Evolutionary conservation across 2,797 vertebrate genomes (phyloP), one percentile per base, ranked within the genome.

Genomic region (Hypotaenidia okinawae): DNA sequence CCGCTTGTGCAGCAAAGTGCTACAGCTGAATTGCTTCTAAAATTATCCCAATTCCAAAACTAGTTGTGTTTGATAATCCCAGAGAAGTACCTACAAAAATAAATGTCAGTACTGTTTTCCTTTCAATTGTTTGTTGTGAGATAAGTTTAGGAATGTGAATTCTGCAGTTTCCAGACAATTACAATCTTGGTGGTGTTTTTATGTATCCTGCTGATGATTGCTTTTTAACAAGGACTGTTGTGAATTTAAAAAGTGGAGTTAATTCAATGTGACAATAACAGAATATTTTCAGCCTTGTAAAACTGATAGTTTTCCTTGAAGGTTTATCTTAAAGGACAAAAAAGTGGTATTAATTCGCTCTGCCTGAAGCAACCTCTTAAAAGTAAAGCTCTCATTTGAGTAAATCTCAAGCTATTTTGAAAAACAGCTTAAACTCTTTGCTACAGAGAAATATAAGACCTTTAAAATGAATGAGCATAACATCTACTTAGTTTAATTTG

Each of bases 81-180:
- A 78, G 64, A 87, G 58, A 95, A 87, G 77, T 54, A 63, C 5
- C 30, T 49, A 68, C 23, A 52, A 69, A 90, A 93, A 83, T 47
- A 87, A 61, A 58, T 64, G 17, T 30, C 0, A 0, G 4, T 84
- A 69, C 13, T 43, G 8, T 78, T 93, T 93, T 97, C 10, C 13
- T 89, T 94, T 96, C 54, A 72, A 30, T 67, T 79, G 18, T 87
- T 94, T 89, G 68, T 73, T 92, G 74, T 79, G 27, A 39, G 28
- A 79, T 27, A 61, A 68, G 3, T 85, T 91, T 75, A 78, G 61
- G n/a, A 93, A 87, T 58, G 33, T 9, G 49, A 79, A 14, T 54
- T 93, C n/a, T 87, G 32, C 37, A 66, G 21, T 96, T 96, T 77
- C 57, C 52, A 88, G 47, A 73, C 9, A 57, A 62, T 64, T 73